Evolutionary conservation across 2,797 vertebrate genomes (phyloP), one percentile per base, ranked within the genome.

Genomic region (Prunella strophiata): DNA sequence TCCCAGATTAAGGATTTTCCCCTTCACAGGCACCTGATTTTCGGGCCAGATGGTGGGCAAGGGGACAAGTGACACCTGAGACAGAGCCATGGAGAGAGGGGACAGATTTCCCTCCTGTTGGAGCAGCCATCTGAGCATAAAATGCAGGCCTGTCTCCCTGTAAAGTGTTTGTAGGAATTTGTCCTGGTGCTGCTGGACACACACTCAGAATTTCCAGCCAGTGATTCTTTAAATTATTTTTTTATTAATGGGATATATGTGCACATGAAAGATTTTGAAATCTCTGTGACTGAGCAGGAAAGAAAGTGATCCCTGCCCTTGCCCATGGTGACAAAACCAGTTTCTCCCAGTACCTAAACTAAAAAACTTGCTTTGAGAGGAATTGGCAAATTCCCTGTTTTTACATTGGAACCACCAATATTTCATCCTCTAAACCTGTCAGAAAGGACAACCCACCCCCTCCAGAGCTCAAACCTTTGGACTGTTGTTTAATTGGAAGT

Each of bases 31-130:
- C 42, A 65, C 17, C 55, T 4, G 1, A 10, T 85, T 62, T 61
- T 61, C 2, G 5, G 43, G 51, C 14, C 68, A 79, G 48, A 17
- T 7, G 15, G 54, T 11, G 38, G 20, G 10, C 0, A 2, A 73
- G 51, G 47, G 27, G 25, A 79, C n/a, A 71, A 62, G n/a, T 0
- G 9, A 17, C 40, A 70, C 20, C 59, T 19, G 75, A 73, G 40
- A 2, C 9, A 57, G 40, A 52, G 34, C 13, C 40, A 22, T 0
- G 0, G 30, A 0, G 11, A 76, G 71, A 73, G 16, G 23, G 7
- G 19, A 27, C 36, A 91, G 34, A 26, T 76, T 59, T 84, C 20
- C 71, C 51, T 51, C 59, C 47, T n/a, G 19, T 29, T 62, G 50
- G 59, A 82, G 34, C 11, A 62, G 50, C 29, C 7, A 1, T 34